Percentiles rank a stretch among this genome's conserved stretches.
These are phyloP conservation scores for Dipus sagitta DNA, from an alignment of 2,797 vertebrate genomes.

Conservation along the genomic window DNA sequence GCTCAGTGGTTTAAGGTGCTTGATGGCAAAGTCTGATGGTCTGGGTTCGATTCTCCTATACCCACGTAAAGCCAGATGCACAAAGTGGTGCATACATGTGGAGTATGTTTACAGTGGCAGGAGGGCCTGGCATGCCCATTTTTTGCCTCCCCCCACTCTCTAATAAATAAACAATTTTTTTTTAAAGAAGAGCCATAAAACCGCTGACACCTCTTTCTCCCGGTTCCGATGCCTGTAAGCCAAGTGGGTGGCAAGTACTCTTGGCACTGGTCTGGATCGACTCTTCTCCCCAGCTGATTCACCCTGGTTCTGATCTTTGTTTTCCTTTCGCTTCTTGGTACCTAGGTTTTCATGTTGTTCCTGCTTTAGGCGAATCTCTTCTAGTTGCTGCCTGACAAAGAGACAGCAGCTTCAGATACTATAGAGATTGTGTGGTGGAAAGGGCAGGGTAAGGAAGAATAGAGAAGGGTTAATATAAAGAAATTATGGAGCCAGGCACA, in stretches of 20 bases:
- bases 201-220: constrained; percentile 83
- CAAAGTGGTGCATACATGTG: too few relatives aligned
- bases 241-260: constrained; percentile 18
- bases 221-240: constrained; percentile 28
- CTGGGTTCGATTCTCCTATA: too few relatives aligned
- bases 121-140: too few relatives aligned
- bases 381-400: constrained; percentile 87
- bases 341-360: constrained; percentile 80
- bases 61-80: too few relatives aligned
- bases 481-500: too few relatives aligned
- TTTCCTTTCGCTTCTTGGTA: constrained; percentile 79
- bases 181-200: constrained; percentile 24
- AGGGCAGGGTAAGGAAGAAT: background rate
- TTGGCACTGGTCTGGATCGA: background rate
- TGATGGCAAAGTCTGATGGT: too few relatives aligned
- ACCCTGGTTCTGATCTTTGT: constrained; percentile 81
- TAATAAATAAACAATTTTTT: too few relatives aligned
- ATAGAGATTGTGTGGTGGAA: background rate
- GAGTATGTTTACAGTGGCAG: too few relatives aligned
- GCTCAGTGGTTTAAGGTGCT: too few relatives aligned
- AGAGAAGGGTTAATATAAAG: background rate
- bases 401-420: constrained; percentile 54
- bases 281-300: constrained; percentile 85
- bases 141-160: too few relatives aligned
- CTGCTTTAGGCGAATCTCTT: constrained; percentile 87